Percentiles rank a stretch among this genome's conserved stretches.
These are phyloP conservation scores for Tachina fera DNA, from an alignment of 2,888 invertebrate genomes.

Conservation along the genomic window DNA sequence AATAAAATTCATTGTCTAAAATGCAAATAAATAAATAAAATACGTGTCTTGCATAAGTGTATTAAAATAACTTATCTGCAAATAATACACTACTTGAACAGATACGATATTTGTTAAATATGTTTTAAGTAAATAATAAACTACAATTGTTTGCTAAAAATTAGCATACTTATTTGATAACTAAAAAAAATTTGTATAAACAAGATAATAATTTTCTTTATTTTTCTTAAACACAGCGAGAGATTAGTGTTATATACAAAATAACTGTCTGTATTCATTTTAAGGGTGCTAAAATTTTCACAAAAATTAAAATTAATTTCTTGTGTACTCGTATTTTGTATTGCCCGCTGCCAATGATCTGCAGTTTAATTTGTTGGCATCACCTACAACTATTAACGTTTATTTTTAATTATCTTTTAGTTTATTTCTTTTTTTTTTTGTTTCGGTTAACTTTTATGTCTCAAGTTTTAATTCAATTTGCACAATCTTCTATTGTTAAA, in stretches of 20 bases:
- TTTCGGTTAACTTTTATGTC: slow-evolving; percentile 39
- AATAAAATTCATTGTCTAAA: slow-evolving; percentile 27
- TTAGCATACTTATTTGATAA: slow-evolving; percentile 10
- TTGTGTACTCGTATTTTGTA: background rate
- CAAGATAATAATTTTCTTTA: slow-evolving; percentile 10
- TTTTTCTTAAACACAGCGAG: background rate
- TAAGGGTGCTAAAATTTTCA: background rate
- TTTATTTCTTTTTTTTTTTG: background rate
- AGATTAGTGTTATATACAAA: too few species aligned
- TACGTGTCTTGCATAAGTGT: background rate
- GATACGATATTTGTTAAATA: slow-evolving; percentile 5
- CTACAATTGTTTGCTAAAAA: slow-evolving; percentile 13
- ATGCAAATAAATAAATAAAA: background rate
- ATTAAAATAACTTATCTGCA: background rate
- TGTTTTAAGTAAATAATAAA: background rate
- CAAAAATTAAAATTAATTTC: background rate
- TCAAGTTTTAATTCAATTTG: slow-evolving; percentile 64
- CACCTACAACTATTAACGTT: background rate
- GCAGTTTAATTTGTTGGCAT: background rate
- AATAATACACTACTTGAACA: background rate
- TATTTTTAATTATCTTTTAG: slow-evolving; percentile 3
- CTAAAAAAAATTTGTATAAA: background rate
- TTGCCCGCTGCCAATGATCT: background rate
- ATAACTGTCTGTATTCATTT: background rate
- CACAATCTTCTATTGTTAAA: slow-evolving; percentile 64